Evolutionary conservation across 1,140 invertebrate species (phyloP), one percentile per base, ranked within the genome.

Genomic region (Acromyrmex echinatior): DNA sequence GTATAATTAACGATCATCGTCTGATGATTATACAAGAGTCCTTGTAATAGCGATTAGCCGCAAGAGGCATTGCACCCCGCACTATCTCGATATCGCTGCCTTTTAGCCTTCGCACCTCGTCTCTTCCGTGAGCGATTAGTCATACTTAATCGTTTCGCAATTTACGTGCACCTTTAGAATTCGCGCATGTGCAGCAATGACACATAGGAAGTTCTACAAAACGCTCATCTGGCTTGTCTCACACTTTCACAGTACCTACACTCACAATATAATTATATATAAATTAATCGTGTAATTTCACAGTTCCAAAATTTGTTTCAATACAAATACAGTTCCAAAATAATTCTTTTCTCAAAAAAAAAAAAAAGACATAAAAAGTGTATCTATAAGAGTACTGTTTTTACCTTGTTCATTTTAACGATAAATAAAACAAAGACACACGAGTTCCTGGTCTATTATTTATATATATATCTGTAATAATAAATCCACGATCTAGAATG

Each of bases 41-140:
- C 68, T 82, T 60, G 68, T 62, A 76, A 84, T 4, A 84, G 56
- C 80, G 68, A 84, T 84, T 76, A 76, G 9, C 25, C 18, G n/a
- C 56, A 14, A 28, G 28, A 76, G 80, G 70, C 80, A 84, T 84
- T 84, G 70, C 56, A 84, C 56, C 28, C 39, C 28, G 56, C 28
- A 35, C 39, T 63, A 73, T 82, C 53, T 73, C 39, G 68, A 74
- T 82, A 82, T 62, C 68, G 16, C 79, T 71, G 25, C 21, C 53
- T 62, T 62, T 62, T 60, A 60, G 35, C 56, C 66, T 82, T 62
- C 39, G 80, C 56, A 25, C 80, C 51, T 74, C 39, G 39, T 76
- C 63, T 39, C 80, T 76, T 84, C 70, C 70, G 63, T 25, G 58
- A 79, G 81, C 77, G 73, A 79, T 77, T 84, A 78, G 51, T 78